Evolutionary conservation across 2,797 vertebrate species (phyloP), one percentile per base, ranked within the genome.

Genomic region (Sciurus vulgaris): DNA sequence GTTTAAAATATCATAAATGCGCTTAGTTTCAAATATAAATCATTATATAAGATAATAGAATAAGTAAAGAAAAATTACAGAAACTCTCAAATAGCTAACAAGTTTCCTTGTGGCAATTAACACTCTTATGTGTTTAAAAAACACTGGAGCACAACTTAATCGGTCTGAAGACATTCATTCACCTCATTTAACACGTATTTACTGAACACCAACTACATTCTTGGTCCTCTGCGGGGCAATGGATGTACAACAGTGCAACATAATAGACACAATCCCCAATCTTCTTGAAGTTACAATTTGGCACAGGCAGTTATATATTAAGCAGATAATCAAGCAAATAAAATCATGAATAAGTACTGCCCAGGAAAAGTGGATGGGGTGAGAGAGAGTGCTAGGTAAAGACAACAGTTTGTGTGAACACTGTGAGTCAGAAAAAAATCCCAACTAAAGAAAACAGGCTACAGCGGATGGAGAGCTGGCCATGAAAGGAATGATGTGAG

Each of bases 181-280:
- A 95, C 38, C 24, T 96, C 91, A 93, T 85, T 96, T 67, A 96
- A 96, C 79, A 92, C 65, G 69, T 77, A 89, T 83, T 96, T 96
- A 94, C 72, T 86, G 33, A 96, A 95, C 51, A 92, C 30, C 76
- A 96, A 49, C 49, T 82, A 81, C n/a, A 70, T 44, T 49, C 76
- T 20, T 10, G 2, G 20, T 77, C 67, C 89, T 95, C 70, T 47
- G 13, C 0, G 17, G 67, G 61, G 38, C 77, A 94, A 17, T 30
- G 26, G 70, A 86, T 30, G 28, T 33, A 84, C 22, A 89, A 69
- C 86, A 67, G n/a, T 73, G 72, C 72, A 83, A 63, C 3, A 67
- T 35, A 92, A 89, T 6, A 94, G 73, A 78, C 56, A 59, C 20
- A 77, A 35, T 77, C 38, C 26, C 44, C 73, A 88, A 33, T 38